These are phyloP conservation scores for Patella vulgata DNA, from an alignment of 1,140 invertebrate species.

Conservation along the genomic window DNA sequence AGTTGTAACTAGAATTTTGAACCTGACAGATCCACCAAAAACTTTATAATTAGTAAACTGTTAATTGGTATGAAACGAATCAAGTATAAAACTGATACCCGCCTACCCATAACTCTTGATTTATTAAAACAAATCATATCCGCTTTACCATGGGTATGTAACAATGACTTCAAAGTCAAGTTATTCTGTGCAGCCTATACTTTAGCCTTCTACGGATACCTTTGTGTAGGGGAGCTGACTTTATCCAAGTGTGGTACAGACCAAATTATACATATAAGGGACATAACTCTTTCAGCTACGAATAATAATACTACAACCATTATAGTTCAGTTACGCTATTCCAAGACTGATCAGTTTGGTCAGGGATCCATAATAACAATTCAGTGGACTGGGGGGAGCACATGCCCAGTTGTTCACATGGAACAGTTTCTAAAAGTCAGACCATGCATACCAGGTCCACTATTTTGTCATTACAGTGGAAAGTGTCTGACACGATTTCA, in stretches of 20 bases:
- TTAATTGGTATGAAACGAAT: too few relatives aligned
- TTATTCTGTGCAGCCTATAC: constrained; percentile 24
- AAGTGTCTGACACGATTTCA: constrained; percentile 23
- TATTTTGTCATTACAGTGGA: background rate
- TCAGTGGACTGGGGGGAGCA: background rate
- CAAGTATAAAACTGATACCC: background rate
- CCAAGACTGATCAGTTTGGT: constrained; percentile 22
- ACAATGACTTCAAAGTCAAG: constrained; percentile 3
- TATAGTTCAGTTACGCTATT: background rate
- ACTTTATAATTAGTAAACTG: too few relatives aligned
- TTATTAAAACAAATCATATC: background rate
- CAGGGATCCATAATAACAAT: background rate
- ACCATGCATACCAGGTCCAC: background rate
- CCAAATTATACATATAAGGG: background rate
- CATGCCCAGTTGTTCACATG: constrained; percentile 6
- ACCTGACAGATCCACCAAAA: too few relatives aligned
- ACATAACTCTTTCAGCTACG: too few relatives aligned
- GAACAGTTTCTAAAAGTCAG: background rate
- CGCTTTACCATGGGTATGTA: constrained; percentile 9
- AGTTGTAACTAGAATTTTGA: too few relatives aligned
- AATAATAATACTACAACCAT: background rate
- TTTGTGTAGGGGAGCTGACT: constrained; percentile 22
- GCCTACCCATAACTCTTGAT: constrained; percentile 13
- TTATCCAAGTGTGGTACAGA: constrained; percentile 4
- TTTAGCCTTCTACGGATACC: constrained; percentile 21